A percentile compares a stretch with the other conserved stretches of the same genome.
Conservation (phyloP, 2,113 vertebrate species). For the Stomatorhinus ivindoensis region DNA sequence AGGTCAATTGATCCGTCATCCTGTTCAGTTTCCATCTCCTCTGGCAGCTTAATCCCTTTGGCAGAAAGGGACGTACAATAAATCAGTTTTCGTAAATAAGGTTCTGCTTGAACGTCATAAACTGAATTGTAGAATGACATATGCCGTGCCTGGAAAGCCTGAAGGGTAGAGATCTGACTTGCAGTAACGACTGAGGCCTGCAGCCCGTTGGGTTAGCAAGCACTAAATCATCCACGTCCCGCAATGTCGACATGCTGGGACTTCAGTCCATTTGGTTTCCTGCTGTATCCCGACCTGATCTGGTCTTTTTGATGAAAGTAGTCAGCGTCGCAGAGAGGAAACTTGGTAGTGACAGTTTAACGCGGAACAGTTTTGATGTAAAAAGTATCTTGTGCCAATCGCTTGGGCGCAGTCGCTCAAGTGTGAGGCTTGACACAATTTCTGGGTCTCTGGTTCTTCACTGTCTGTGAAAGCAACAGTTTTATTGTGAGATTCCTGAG, state of each 20-base stretch:
- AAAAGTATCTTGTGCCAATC: not conserved
- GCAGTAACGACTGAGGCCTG: not conserved
- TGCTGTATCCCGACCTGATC: not conserved
- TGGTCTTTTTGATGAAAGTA: not conserved
- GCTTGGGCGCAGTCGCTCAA: not conserved
- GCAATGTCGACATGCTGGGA: not conserved
- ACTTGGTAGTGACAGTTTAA: not conserved
- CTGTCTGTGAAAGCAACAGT: not conserved
- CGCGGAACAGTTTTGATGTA: not conserved
- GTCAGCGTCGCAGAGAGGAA: not conserved
- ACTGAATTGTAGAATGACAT: not conserved
- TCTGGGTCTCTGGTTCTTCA: not conserved
- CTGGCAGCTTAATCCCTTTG: not conserved
- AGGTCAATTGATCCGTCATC: not conserved
- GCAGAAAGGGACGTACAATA: not conserved
- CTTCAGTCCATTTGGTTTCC: not conserved
- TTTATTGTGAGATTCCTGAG: not conserved
- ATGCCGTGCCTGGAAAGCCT: not conserved
- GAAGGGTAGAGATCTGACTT: not conserved
- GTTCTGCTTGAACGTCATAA: not conserved
- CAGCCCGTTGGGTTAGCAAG: not conserved
- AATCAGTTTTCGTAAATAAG: not conserved
- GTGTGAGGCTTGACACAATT: not conserved
- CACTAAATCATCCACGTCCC: not conserved
- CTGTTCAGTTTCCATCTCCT: not conserved